Percentiles rank a stretch among this genome's conserved stretches.
Evolutionary conservation across 37 sponge, comb jelly and placozoan genomes (phyloP).

Genomic region (Oopsacas minuta): DNA sequence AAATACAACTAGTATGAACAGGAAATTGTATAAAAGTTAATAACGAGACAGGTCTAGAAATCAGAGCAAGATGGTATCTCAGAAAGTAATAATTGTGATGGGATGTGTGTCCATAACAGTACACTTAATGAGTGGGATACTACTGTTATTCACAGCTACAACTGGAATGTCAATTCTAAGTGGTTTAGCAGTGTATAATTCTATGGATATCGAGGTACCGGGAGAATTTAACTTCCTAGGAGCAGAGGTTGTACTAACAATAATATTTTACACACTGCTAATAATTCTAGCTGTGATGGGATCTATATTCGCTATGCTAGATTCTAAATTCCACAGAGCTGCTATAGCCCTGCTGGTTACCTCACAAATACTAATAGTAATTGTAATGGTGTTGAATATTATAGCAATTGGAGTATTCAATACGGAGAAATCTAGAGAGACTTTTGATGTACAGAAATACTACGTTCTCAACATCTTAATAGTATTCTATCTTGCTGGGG

Average conservation of each 20-base stretch:
- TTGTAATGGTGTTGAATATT: not conserved
- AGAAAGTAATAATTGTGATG: not conserved
- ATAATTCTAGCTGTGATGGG: not conserved
- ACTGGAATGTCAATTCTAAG: not conserved
- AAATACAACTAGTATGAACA: not conserved
- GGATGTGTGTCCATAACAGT: not conserved
- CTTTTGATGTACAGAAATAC: not conserved
- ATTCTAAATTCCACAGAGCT: not conserved
- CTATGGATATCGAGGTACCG: not conserved
- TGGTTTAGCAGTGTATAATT: not conserved
- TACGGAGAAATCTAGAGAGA: not conserved
- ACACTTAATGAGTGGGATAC: not conserved
- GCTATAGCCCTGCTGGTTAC: not conserved
- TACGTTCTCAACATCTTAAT: not conserved
- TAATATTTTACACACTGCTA: not conserved
- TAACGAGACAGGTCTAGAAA: not conserved
- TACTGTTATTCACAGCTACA: not conserved
- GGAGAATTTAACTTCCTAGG: not conserved
- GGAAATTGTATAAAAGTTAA: not conserved
- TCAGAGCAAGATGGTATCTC: not conserved
- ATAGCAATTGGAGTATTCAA: not conserved
- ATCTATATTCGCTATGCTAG: conserved; percentile 6
- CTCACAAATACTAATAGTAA: not conserved
- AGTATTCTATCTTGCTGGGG: not conserved
- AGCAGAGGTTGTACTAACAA: not conserved